Evolutionary conservation across 2,797 vertebrate species (phyloP).

Genomic region (Darevskia mixta): DNA sequence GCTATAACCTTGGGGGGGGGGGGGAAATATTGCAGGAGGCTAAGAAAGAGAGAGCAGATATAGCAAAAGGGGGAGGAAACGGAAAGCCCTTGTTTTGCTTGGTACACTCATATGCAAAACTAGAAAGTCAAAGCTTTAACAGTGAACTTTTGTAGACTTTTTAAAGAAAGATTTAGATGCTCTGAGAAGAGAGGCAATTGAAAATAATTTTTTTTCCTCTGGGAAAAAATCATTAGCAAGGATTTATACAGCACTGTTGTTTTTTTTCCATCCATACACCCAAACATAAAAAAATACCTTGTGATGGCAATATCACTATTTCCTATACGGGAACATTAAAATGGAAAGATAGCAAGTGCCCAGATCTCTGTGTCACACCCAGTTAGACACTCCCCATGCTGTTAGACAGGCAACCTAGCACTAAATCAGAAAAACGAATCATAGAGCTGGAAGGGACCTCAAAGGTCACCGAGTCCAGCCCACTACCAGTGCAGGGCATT

Average conservation of each 20-base stretch:
- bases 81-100: no score
- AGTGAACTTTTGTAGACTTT: not conserved
- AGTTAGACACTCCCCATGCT: not conserved
- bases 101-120: not conserved
- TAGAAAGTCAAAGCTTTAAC: not conserved
- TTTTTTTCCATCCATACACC: not conserved
- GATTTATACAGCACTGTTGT: not conserved
- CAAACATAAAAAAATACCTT: not conserved
- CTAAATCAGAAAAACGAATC: not conserved
- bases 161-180: not conserved
- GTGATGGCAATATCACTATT: not conserved
- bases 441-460: not conserved
- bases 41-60: not conserved
- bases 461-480: no score
- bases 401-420: not conserved
- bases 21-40: not conserved
- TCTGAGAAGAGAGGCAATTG: not conserved
- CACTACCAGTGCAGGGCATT: no score
- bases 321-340: not conserved
- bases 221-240: constrained; percentile 3
- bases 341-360: not conserved
- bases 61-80: not conserved
- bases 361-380: not conserved
- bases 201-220: not conserved
- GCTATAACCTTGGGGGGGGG: constrained; percentile 7